Percentiles rank a stretch among this genome's conserved stretches.
Conservation (phyloP, 2,888 invertebrate species). For the Sarcophaga subvicina region DNA sequence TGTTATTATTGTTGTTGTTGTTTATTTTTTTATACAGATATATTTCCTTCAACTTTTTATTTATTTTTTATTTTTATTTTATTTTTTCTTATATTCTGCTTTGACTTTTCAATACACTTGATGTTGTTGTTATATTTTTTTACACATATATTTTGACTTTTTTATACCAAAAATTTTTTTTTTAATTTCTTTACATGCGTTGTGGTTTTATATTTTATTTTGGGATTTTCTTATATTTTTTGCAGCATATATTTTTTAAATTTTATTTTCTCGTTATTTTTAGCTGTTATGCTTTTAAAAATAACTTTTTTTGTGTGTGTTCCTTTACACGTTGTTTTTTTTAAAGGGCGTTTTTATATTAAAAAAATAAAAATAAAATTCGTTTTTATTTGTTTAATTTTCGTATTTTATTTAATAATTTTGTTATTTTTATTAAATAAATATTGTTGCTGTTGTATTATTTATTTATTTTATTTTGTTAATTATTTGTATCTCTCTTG, state of each 20-base stretch:
- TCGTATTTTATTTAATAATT: conserved; percentile 22
- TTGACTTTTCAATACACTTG: conserved; percentile 21
- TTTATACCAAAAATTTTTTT: background rate
- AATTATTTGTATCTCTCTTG: conserved; percentile 47
- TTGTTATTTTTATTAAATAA: conserved; percentile 26
- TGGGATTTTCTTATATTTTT: background rate
- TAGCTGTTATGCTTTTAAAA: too few species aligned
- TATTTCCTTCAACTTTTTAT: conserved; percentile 46
- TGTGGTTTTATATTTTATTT: background rate
- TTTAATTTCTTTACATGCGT: conserved; percentile 1
- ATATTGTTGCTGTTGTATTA: conserved; percentile 37
- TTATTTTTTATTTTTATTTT: background rate
- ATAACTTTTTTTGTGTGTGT: too few species aligned
- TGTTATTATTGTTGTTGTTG: conserved; percentile 14
- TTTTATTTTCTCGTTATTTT: background rate
- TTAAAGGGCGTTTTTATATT: too few species aligned
- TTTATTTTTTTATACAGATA: conserved; percentile 34
- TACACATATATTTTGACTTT: conserved; percentile 34
- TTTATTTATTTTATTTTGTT: conserved; percentile 34
- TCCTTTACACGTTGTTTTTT: too few species aligned
- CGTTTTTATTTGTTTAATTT: background rate
- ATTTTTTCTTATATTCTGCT: background rate
- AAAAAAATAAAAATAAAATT: too few species aligned
- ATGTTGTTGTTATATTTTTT: conserved; percentile 20
- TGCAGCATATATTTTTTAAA: background rate